These are phyloP conservation scores for Parotocinclus haroldoi DNA, from an alignment of 2,797 vertebrate genomes.

Conservation along the genomic window DNA sequence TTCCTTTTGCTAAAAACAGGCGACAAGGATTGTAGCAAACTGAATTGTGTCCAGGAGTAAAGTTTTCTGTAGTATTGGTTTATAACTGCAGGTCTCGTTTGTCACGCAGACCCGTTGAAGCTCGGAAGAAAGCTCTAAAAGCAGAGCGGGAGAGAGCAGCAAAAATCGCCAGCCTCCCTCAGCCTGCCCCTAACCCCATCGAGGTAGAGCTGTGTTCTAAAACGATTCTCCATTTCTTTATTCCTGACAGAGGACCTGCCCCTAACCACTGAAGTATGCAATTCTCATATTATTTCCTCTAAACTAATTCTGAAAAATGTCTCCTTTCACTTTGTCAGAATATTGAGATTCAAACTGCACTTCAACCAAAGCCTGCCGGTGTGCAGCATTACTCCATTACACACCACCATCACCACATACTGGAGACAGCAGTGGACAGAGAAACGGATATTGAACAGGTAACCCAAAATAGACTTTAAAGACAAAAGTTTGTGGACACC, in stretches of 20 bases:
- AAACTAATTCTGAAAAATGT: not conserved
- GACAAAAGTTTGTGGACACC: too few relatives aligned
- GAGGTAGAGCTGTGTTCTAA: constrained; percentile 60
- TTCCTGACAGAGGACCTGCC: too few relatives aligned
- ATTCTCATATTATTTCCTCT: too few relatives aligned
- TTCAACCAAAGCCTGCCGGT: constrained; percentile 61
- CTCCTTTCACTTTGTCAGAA: constrained; percentile 58
- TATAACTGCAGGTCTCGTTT: not conserved
- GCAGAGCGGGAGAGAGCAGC: constrained; percentile 83
- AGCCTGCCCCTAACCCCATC: constrained; percentile 70
- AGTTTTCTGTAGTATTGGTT: too few relatives aligned
- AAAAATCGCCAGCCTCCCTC: constrained; percentile 81
- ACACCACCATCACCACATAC: constrained; percentile 75
- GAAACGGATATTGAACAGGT: constrained; percentile 75
- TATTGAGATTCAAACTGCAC: constrained; percentile 62
- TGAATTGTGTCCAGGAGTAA: too few relatives aligned
- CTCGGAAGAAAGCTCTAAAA: constrained; percentile 79
- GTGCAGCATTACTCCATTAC: constrained; percentile 72
- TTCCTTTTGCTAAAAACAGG: too few relatives aligned
- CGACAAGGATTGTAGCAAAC: too few relatives aligned
- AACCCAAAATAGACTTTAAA: not conserved
- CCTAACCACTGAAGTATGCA: too few relatives aligned
- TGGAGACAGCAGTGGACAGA: constrained; percentile 68
- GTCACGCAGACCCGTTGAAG: constrained; percentile 62
- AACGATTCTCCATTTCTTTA: too few relatives aligned